Conservation (phyloP, 2,113 vertebrate genomes). For the Neogobius melanostomus region DNA sequence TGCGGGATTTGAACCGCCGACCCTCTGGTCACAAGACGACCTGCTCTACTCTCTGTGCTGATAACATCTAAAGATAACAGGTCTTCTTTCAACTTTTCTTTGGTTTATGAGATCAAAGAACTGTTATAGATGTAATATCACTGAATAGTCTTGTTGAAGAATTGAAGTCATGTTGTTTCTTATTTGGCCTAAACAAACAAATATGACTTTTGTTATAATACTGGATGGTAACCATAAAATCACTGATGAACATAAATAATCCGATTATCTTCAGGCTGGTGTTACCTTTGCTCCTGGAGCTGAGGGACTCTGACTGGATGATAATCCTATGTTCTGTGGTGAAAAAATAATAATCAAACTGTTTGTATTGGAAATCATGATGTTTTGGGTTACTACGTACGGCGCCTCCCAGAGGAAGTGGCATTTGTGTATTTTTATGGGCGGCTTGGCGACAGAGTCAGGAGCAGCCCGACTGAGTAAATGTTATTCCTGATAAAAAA, state of each 20-base stretch:
- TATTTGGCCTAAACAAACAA: no score
- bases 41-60: no score
- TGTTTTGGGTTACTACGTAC: neutral
- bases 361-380: neutral
- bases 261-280: neutral
- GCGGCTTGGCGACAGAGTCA: neutral
- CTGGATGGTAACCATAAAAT: neutral
- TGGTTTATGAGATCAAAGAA: no score
- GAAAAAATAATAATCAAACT: neutral
- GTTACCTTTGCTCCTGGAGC: neutral
- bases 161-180: no score
- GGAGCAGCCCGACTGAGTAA: neutral
- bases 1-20: no score
- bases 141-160: no score
- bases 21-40: no score
- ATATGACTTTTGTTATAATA: no score
- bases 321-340: neutral
- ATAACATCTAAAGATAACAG: no score
- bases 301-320: neutral
- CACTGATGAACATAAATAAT: neutral
- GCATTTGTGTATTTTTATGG: neutral
- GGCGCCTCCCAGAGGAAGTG: neutral
- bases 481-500: constrained; percentile 7
- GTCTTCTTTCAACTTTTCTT: no score
- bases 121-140: no score